Evolutionary conservation across 2,113 vertebrate species (phyloP), one percentile per base, ranked within the genome.

Genomic region (Pachyramphus minor): DNA sequence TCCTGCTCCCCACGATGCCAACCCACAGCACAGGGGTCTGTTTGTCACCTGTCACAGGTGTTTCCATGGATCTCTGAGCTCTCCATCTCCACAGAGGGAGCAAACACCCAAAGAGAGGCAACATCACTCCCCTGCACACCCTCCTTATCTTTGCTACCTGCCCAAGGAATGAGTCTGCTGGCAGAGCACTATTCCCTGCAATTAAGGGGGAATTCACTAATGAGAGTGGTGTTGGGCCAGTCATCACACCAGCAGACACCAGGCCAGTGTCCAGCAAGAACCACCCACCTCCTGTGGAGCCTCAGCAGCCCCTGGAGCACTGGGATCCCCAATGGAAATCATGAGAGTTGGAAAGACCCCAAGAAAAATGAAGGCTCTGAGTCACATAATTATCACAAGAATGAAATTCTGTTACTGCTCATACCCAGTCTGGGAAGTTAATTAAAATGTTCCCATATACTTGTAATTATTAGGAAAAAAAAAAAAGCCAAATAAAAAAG

Each of bases 91-190:
- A 27, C 15, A 37, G 15, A 23, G 47, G 42, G 12, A 78, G 18
- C 15, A 53, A 60, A 58, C 5, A 5, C 47, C 9, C 7, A 0
- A 0, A 6, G 58, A n/a, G 74, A 10, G 53, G 19, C 37, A 42
- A 30, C 75, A 33, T 16, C 18, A 0, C 55, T 27, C 6, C 45
- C 53, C 49, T 18, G 33, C 12, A 13, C 30, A 17, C 27, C 30
- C 30, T 14, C 28, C 80, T 73, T 5, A 11, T 19, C 64, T 19
- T 28, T 0, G 0, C 49, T 19, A 2, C 78, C 52, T 0, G 2
- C 50, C 33, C 59, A 3, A 22, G 55, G 37, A 33, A 13, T 0
- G 64, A 28, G n/a, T n/a, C 68, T 3, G 7, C n/a, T 11, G n/a
- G 74, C 82, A 71, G 31, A 56, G 62, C 53, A 42, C 23, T 3